Evolutionary conservation across 1,140 invertebrate genomes (phyloP).

Genomic region (Cecropterus lyciades): DNA sequence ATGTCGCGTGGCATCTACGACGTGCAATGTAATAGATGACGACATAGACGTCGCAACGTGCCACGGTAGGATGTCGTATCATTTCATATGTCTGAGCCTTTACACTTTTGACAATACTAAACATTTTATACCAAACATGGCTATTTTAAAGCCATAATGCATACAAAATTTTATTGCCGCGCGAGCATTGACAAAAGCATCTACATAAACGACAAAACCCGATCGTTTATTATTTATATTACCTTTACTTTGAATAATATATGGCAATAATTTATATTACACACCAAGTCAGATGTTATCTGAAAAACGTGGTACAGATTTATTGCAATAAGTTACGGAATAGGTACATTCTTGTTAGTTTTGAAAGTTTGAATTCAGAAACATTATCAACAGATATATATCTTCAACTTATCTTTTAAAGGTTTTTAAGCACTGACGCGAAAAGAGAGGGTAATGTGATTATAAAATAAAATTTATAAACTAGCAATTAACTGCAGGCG

Average conservation of each 20-base stretch:
- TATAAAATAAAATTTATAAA: no score
- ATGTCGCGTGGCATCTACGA: no score
- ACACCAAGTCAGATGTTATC: slow-evolving; percentile 20
- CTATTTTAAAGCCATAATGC: not conserved
- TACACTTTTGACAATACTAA: not conserved
- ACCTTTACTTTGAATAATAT: slow-evolving; percentile 16
- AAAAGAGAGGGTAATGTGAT: no score
- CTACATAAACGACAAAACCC: not conserved
- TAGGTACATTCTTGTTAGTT: not conserved
- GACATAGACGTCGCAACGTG: no score
- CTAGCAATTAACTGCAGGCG: no score
- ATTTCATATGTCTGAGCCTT: no score
- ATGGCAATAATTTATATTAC: slow-evolving; percentile 19
- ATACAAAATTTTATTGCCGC: slow-evolving; percentile 7
- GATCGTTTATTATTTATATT: slow-evolving; percentile 17
- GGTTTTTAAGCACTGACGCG: no score
- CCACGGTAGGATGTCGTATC: no score
- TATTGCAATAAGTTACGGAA: slow-evolving; percentile 12
- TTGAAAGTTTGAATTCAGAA: slow-evolving; percentile 6
- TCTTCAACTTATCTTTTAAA: no score
- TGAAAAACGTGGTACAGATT: slow-evolving; percentile 11
- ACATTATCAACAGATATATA: no score
- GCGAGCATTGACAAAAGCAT: slow-evolving; percentile 4
- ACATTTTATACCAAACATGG: not conserved
- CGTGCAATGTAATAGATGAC: no score